phyloP scores from a whole-genome alignment of 2,888 invertebrate genomes.

The Diogma glabrata region DNA sequence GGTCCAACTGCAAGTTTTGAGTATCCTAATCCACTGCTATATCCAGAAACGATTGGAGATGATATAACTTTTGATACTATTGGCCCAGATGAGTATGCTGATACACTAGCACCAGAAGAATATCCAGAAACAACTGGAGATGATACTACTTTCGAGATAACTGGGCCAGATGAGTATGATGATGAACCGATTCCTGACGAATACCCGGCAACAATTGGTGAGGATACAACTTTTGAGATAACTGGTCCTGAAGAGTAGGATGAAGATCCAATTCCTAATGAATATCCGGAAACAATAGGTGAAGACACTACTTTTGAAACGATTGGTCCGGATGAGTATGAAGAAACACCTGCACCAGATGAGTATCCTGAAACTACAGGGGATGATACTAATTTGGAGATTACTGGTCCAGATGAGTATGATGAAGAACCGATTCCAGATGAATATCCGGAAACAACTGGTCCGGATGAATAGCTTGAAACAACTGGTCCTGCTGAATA shows the following conservation, averaged over 20 bases:
- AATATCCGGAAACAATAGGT: too few species aligned
- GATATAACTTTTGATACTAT: conserved; percentile 20
- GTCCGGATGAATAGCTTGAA: conserved; percentile 32
- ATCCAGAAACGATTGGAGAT: conserved; percentile 33
- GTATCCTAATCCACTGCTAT: background rate
- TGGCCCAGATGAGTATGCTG: conserved; percentile 18
- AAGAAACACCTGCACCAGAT: conserved; percentile 16
- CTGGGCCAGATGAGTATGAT: conserved; percentile 13
- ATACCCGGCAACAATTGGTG: conserved; percentile 18
- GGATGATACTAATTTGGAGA: conserved; percentile 11
- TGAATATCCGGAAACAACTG: conserved; percentile 20
- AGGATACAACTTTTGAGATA: conserved; percentile 15
- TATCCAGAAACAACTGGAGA: conserved; percentile 15
- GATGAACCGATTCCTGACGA: conserved; percentile 21
- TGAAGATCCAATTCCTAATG: conserved; percentile 11
- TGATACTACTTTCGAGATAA: conserved; percentile 14
- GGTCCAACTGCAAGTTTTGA: conserved; percentile 14
- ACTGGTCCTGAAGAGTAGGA: conserved; percentile 16
- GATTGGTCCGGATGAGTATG: conserved; percentile 20
- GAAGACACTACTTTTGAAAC: conserved; percentile 19
- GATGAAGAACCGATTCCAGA: conserved; percentile 10
- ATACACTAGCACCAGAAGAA: conserved; percentile 15
- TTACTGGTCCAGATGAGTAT: conserved; percentile 17
- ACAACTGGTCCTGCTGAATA: conserved; percentile 16
- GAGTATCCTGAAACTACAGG: conserved; percentile 17